phyloP scores from a whole-genome alignment of 2,113 vertebrate genomes.

The Hystrix brachyura region DNA sequence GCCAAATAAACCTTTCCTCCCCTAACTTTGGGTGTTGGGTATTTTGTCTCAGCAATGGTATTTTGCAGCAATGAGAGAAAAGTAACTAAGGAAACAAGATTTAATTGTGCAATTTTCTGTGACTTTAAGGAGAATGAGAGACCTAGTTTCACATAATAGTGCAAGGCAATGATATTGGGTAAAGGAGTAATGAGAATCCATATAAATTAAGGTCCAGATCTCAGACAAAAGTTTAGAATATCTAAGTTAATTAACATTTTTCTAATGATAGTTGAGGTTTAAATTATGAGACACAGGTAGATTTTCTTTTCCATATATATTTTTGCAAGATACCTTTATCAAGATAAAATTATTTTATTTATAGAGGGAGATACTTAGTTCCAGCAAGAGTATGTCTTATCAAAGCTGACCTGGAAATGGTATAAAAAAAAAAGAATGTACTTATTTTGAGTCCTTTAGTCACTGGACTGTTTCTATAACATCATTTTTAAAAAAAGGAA shows the following conservation, averaged over 20 bases:
- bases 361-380: neutral
- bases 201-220: neutral
- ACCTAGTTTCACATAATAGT: neutral
- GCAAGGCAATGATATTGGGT: neutral
- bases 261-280: constrained; percentile 28
- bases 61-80: no score
- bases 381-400: neutral
- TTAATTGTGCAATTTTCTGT: constrained; percentile 63
- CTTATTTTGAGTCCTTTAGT: neutral
- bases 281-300: neutral
- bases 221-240: neutral
- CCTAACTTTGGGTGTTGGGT: no score
- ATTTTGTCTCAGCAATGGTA: no score
- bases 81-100: neutral
- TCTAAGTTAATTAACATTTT: constrained; percentile 28
- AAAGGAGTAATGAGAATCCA: constrained; percentile 56
- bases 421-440: neutral
- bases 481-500: neutral
- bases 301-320: neutral
- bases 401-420: neutral
- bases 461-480: constrained; percentile 22
- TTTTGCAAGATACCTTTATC: constrained; percentile 1
- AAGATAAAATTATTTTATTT: constrained; percentile 47
- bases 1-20: no score
- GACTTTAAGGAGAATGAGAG: constrained; percentile 59